These are phyloP conservation scores for Serilophus lunatus DNA, from an alignment of 2,113 vertebrate species.

Conservation along the genomic window DNA sequence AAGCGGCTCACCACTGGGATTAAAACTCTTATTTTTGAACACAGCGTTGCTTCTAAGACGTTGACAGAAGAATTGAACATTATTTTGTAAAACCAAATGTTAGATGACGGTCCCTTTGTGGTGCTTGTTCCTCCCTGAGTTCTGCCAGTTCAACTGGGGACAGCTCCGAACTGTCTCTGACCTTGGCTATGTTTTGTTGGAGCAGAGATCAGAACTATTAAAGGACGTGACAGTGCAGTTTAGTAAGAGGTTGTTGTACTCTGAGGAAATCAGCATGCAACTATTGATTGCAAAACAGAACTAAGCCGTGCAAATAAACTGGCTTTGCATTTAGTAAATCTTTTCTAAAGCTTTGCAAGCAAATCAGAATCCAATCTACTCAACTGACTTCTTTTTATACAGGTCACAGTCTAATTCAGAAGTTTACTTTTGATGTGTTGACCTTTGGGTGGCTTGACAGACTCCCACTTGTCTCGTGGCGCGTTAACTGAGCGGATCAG, in stretches of 20 bases:
- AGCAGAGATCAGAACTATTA: not conserved
- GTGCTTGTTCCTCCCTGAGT: not conserved
- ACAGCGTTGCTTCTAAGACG: not conserved
- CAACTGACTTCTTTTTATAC: not conserved
- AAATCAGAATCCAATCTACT: not conserved
- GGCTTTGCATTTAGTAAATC: not conserved
- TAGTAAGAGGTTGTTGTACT: not conserved
- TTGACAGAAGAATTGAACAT: not conserved
- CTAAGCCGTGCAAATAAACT: not conserved
- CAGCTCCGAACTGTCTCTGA: not conserved
- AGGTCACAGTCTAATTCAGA: not conserved
- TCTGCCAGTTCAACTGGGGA: not conserved
- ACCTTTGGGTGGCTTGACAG: not conserved
- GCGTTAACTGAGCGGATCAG: not conserved
- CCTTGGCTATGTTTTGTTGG: not conserved
- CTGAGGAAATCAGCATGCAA: not conserved
- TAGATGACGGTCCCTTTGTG: rapidly evolving
- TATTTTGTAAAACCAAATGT: not conserved
- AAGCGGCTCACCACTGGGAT: not conserved
- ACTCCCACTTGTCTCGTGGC: not conserved
- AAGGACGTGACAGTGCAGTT: not conserved
- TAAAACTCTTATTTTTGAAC: not conserved
- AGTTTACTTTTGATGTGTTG: not conserved
- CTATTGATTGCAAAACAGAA: not conserved
- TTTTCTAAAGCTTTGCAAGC: not conserved